These are phyloP conservation scores for Phyllotreta striolata DNA, from an alignment of 2,888 invertebrate genomes.

Conservation along the genomic window DNA sequence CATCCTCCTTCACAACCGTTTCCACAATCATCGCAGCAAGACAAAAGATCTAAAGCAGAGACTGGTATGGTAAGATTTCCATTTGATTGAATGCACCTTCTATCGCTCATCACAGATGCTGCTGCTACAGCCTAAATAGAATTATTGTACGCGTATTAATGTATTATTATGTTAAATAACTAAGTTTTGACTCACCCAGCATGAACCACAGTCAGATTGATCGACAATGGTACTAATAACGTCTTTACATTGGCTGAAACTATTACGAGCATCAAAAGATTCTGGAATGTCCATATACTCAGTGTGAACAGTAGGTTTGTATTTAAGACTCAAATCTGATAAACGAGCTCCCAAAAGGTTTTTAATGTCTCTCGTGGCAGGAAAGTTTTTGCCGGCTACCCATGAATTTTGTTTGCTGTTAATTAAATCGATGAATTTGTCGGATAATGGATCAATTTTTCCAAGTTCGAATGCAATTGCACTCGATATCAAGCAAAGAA, in stretches of 20 bases:
- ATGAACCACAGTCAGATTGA: slow-evolving; percentile 88
- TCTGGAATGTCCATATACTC: slow-evolving; percentile 8
- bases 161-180: background rate
- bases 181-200: slow-evolving; percentile 69
- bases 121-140: slow-evolving; percentile 76
- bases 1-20: slow-evolving; percentile 84
- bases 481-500: background rate
- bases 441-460: slow-evolving; percentile 67
- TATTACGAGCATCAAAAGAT: slow-evolving; percentile 78
- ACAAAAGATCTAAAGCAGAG: slow-evolving; percentile 81
- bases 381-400: slow-evolving; percentile 83
- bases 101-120: slow-evolving; percentile 86
- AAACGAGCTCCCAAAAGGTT: slow-evolving; percentile 73
- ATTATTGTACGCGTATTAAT: background rate
- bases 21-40: slow-evolving; percentile 80
- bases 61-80: slow-evolving; percentile 74
- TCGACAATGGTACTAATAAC: slow-evolving; percentile 81
- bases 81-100: slow-evolving; percentile 80
- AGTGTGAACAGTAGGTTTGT: background rate
- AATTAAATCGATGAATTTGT: slow-evolving; percentile 75
- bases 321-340: background rate
- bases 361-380: slow-evolving; percentile 67
- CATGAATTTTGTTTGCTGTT: slow-evolving; percentile 75
- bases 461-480: background rate
- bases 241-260: slow-evolving; percentile 81